A percentile compares a stretch with the other conserved stretches of the same genome.
Evolutionary conservation across 2,797 vertebrate genomes (phyloP).

Genomic region (Furcifer pardalis): DNA sequence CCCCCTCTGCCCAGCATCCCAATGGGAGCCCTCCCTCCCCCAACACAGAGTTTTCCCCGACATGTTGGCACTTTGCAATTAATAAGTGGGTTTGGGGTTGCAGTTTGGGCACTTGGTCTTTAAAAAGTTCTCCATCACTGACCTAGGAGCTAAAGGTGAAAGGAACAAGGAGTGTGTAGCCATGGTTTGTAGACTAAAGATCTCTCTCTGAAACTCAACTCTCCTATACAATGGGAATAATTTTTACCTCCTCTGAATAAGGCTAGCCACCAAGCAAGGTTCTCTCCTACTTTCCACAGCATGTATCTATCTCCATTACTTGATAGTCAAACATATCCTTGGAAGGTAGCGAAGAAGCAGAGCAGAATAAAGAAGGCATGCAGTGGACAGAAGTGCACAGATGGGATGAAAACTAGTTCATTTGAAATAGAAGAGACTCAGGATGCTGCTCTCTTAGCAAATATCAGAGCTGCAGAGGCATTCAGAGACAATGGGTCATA

Average conservation of each 20-base stretch:
- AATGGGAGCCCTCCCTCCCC: too few relatives aligned
- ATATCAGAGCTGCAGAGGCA: conserved; percentile 11
- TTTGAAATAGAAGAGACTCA: background rate
- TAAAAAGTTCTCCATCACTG: too few relatives aligned
- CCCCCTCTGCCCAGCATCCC: too few relatives aligned
- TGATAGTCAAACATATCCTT: background rate
- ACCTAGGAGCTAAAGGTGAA: background rate
- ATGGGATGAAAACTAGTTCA: background rate
- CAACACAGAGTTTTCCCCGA: too few relatives aligned
- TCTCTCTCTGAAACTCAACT: background rate
- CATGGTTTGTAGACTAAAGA: too few relatives aligned
- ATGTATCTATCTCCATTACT: background rate
- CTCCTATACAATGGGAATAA: too few relatives aligned
- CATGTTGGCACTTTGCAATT: too few relatives aligned
- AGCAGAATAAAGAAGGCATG: background rate
- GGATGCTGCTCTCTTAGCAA: background rate
- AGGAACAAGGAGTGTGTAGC: background rate
- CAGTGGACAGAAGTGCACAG: background rate
- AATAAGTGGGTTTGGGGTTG: too few relatives aligned
- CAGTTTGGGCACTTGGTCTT: too few relatives aligned
- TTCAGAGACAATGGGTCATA: background rate
- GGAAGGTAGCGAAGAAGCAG: background rate
- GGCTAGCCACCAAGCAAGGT: background rate
- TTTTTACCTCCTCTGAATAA: background rate
- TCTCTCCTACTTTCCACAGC: background rate